Evolutionary conservation across 2,888 invertebrate species (phyloP).

Genomic region (Cybosia mesomella): DNA sequence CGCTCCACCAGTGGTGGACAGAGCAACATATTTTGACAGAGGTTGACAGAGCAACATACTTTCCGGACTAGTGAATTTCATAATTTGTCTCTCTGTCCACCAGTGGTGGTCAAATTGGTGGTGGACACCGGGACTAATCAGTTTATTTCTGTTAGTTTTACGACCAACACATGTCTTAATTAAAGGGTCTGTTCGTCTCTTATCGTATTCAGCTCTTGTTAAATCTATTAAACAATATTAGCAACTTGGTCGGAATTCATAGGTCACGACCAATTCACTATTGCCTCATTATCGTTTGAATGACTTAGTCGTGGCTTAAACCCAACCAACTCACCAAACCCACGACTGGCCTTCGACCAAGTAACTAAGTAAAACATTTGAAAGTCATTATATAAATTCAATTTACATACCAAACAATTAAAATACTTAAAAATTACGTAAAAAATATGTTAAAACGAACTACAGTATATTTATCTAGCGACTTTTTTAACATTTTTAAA

Average conservation of each 20-base stretch:
- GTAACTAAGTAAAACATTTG: not conserved
- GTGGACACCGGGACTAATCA: too few relatives aligned
- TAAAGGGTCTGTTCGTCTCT: not conserved
- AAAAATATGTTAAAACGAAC: conserved; percentile 43
- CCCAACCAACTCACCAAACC: not conserved
- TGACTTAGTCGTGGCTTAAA: not conserved
- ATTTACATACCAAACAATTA: conserved; percentile 30
- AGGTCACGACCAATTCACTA: not conserved
- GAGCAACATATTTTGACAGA: too few relatives aligned
- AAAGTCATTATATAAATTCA: conserved; percentile 10
- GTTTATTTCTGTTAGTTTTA: not conserved
- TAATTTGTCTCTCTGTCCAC: too few relatives aligned
- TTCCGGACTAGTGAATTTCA: too few relatives aligned
- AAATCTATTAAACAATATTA: not conserved
- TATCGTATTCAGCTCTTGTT: not conserved
- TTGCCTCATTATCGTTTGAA: not conserved
- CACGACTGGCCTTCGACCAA: not conserved
- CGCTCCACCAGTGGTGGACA: too few relatives aligned
- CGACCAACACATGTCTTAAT: not conserved
- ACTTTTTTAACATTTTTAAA: conserved; percentile 42
- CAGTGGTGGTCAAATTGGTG: too few relatives aligned
- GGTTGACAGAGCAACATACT: too few relatives aligned
- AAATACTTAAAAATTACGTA: conserved; percentile 41
- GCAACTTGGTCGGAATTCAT: not conserved
- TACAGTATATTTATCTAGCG: conserved; percentile 47